Base-by-base conservation (phyloP, 2,113 vertebrate species). In the Dipodomys ordii region DNA sequence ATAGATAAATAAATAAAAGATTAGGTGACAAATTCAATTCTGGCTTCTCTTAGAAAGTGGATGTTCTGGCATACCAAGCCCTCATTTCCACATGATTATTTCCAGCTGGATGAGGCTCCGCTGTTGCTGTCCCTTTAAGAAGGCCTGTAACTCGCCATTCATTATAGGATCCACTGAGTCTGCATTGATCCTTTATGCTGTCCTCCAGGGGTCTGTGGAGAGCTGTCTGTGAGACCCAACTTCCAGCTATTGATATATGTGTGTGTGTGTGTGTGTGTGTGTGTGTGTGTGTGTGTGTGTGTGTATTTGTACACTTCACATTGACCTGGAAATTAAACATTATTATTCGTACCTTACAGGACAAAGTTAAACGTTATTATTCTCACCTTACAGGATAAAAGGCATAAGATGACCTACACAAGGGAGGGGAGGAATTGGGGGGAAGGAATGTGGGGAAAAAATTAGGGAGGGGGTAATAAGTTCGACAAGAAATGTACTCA, bases 91-190 rank as follows among this genome's bases (percentile, higher is more conserved):
- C 92, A 87, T 91, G 97, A 65, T 83, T 81, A 72, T 72, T 72
- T 69, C 87, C 91, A 95, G 94, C 93, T 95, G 89, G 91, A 64
- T 27, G 28, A 12, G 13, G 46, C 79, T 73, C 16, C 0, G 39
- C 22, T 77, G 73, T 96, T 94, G 72, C 89, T 95, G 93, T 39
- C 89, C 93, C 68, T 89, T 83, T 68, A 32, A 7, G 76, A 13
- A 78, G 72, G 27, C 16, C 1, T 28, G 60, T 0, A 9, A 39
- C 49, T 67, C 85, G 87, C 91, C 93, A 94, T 91, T 93, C 95
- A 95, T 95, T 85, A 92, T 20, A 19, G 64, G 53, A 71, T 73
- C 92, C 94, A 96, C 90, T 95, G 94, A 94, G 92, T 88, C 76
- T 60, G 35, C 35, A 39, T 39, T 39, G 35, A 39, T 39, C 35